phyloP scores from a whole-genome alignment of 1,140 invertebrate species.

The Trichomalopsis sarcophagae region DNA sequence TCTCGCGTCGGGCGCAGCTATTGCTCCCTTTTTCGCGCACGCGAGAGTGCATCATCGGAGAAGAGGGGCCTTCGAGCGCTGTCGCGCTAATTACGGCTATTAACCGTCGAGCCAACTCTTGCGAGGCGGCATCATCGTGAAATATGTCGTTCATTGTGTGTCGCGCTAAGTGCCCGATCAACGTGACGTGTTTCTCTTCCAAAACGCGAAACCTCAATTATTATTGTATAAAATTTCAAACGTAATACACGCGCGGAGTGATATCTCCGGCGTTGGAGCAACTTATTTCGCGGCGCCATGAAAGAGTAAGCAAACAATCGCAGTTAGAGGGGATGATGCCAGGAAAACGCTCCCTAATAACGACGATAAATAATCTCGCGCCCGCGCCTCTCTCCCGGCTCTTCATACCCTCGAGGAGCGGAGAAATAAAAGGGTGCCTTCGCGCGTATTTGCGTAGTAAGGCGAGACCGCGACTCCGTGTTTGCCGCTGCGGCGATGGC shows the following conservation, averaged over 20 bases:
- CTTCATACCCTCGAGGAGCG: slow-evolving; percentile 18
- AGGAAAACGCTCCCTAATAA: slow-evolving; percentile 38
- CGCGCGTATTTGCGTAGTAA: slow-evolving; percentile 70
- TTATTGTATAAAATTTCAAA: background rate
- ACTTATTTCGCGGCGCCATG: slow-evolving; percentile 36
- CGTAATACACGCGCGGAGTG: too few relatives aligned
- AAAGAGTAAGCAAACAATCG: slow-evolving; percentile 48
- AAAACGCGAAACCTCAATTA: slow-evolving; percentile 33
- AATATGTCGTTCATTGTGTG: slow-evolving; percentile 45
- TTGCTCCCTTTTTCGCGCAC: background rate
- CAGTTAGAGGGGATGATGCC: background rate
- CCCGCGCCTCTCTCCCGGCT: background rate
- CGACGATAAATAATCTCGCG: slow-evolving; percentile 49
- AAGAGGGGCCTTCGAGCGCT: background rate
- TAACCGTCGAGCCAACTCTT: slow-evolving; percentile 46
- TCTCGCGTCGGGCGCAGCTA: background rate
- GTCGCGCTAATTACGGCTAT: slow-evolving; percentile 50
- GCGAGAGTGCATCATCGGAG: background rate
- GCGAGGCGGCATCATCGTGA: slow-evolving; percentile 37
- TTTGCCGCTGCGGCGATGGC: slow-evolving; percentile 54
- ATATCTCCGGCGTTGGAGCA: background rate
- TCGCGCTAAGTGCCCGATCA: slow-evolving; percentile 19
- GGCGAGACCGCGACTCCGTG: slow-evolving; percentile 62
- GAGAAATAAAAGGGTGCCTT: slow-evolving; percentile 58
- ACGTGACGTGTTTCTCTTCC: slow-evolving; percentile 32